phyloP scores from a whole-genome alignment of 1,140 invertebrate species.

The Schlechtendalia chinensis region DNA sequence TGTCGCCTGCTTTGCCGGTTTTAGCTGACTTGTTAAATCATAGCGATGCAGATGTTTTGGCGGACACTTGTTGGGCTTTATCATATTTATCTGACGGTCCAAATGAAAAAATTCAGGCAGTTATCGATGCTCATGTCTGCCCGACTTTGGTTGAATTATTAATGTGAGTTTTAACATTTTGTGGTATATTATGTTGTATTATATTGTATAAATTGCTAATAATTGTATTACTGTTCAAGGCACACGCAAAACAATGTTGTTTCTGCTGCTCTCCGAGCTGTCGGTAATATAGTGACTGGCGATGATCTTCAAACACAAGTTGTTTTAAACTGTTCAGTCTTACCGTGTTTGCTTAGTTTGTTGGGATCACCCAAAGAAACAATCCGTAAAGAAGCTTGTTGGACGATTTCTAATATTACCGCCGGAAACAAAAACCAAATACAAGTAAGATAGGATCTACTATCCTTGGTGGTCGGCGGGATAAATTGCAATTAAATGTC shows the following conservation, averaged over 20 bases:
- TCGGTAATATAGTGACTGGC: constrained; percentile 97
- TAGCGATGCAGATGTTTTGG: constrained; percentile 84
- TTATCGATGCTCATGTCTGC: constrained; percentile 95
- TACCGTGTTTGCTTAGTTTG: constrained; percentile 81
- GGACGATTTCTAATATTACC: constrained; percentile 98
- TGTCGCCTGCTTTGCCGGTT: constrained; percentile 76
- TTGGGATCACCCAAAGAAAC: constrained; percentile 78
- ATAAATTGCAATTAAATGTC: too few relatives aligned
- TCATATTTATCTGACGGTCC: constrained; percentile 94
- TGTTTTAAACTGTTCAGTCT: constrained; percentile 84
- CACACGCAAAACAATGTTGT: constrained; percentile 87
- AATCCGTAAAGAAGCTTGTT: constrained; percentile 94
- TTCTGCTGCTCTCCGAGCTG: constrained; percentile 90
- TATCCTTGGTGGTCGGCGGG: too few relatives aligned
- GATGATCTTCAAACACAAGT: constrained; percentile 97
- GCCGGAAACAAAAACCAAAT: constrained; percentile 94
- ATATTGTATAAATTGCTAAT: constrained; percentile 14
- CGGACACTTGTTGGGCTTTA: constrained; percentile 94
- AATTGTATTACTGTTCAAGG: constrained; percentile 59
- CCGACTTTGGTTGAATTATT: constrained; percentile 89
- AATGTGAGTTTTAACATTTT: constrained; percentile 68
- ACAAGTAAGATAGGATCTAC: constrained; percentile 66
- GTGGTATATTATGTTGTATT: neutral
- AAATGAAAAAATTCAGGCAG: constrained; percentile 97
- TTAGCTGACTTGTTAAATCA: constrained; percentile 85